phyloP scores from a whole-genome alignment of 2,888 invertebrate genomes.

The Onchidella celtica region DNA sequence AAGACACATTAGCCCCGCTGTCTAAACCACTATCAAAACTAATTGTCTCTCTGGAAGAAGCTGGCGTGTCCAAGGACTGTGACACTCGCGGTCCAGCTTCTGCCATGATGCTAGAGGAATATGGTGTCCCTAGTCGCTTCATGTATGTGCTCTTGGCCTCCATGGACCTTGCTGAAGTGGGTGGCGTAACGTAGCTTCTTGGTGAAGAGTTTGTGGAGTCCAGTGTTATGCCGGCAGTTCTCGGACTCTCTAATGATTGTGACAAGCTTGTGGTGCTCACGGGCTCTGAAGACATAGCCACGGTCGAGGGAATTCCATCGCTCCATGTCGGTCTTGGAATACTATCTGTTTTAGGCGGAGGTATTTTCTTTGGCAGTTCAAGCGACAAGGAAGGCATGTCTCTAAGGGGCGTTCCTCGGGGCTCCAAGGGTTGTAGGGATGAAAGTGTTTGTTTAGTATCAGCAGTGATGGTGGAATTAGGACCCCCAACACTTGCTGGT shows the following conservation, averaged over 20 bases:
- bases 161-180: neutral
- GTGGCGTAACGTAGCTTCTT: neutral
- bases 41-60: constrained; percentile 21
- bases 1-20: constrained; percentile 41
- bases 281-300: neutral
- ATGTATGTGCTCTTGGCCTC: neutral
- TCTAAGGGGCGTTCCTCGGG: neutral
- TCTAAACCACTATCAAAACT: constrained; percentile 53
- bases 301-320: neutral
- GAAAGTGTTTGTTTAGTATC: neutral
- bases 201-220: constrained; percentile 17
- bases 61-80: neutral
- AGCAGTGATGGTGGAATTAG: neutral
- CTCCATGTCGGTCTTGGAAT: constrained; percentile 47
- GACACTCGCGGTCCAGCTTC: constrained; percentile 16
- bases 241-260: constrained; percentile 38
- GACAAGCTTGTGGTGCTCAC: neutral
- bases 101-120: neutral
- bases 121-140: neutral
- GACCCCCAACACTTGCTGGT: neutral
- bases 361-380: constrained; percentile 36
- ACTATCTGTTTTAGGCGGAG: constrained; percentile 28
- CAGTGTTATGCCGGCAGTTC: neutral
- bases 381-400: neutral
- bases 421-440: neutral